Evolutionary conservation across 2,113 vertebrate species (phyloP).

Genomic region (Ameiurus melas): DNA sequence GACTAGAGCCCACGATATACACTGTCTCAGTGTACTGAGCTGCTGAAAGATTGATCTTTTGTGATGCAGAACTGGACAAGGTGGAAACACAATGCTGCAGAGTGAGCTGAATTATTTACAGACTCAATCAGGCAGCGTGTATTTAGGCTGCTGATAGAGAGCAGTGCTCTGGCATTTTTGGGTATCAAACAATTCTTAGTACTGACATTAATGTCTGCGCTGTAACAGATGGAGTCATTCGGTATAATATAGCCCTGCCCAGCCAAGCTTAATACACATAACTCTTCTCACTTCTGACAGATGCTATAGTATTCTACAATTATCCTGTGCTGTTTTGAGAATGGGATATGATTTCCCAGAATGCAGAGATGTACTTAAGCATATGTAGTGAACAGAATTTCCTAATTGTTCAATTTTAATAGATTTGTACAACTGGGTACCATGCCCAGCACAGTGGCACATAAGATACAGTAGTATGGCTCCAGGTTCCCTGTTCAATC

Average conservation of each 20-base stretch:
- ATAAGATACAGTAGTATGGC: background rate
- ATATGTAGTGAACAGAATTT: background rate
- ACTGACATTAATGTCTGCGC: slow-evolving; percentile 55
- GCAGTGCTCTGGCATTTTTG: slow-evolving; percentile 48
- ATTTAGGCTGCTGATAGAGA: slow-evolving; percentile 56
- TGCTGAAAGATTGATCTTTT: slow-evolving; percentile 49
- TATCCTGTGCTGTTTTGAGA: background rate
- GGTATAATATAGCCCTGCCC: slow-evolving; percentile 46
- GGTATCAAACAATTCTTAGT: slow-evolving; percentile 47
- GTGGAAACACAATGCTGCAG: slow-evolving; percentile 35
- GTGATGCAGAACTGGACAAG: slow-evolving; percentile 37
- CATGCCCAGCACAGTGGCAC: background rate
- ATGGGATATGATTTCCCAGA: background rate
- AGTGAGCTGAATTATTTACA: slow-evolving; percentile 66
- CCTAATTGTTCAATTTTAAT: background rate
- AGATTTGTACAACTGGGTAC: background rate
- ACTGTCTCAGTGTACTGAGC: background rate
- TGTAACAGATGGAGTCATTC: slow-evolving; percentile 53
- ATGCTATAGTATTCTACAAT: background rate
- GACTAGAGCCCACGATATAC: background rate
- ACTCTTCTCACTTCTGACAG: slow-evolving; percentile 5
- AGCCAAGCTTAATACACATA: slow-evolving; percentile 9
- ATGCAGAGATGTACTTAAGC: background rate
- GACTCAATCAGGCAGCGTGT: slow-evolving; percentile 56
- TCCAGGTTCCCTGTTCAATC: background rate